Conservation (phyloP, 1,140 invertebrate genomes). For the Dreissena polymorpha region DNA sequence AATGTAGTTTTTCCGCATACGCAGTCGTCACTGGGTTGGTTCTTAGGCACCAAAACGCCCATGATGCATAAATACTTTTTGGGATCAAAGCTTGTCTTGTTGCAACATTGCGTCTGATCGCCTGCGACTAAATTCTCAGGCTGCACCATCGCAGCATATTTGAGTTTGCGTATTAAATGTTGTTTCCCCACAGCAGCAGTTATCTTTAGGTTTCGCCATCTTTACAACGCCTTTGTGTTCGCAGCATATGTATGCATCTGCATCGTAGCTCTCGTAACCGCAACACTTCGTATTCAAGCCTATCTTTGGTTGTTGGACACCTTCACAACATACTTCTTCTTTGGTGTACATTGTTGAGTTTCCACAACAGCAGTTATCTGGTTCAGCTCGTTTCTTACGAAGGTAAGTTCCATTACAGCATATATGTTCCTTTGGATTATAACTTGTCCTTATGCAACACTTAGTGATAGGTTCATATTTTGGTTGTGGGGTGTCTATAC, state of each 20-base stretch:
- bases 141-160: conserved; percentile 23
- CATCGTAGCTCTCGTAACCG: conserved; percentile 15
- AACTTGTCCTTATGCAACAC: conserved; percentile 12
- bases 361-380: conserved; percentile 41
- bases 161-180: conserved; percentile 16
- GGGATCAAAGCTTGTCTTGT: conserved; percentile 16
- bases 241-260: conserved; percentile 16
- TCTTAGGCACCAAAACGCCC: conserved; percentile 8
- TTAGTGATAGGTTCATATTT: conserved; percentile 1
- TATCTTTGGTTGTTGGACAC: conserved; percentile 7
- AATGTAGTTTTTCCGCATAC: conserved; percentile 17
- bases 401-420: conserved; percentile 16
- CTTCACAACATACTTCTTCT: conserved; percentile 51
- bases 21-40: conserved; percentile 16
- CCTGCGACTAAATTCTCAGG: neutral
- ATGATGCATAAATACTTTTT: conserved; percentile 11
- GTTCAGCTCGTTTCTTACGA: neutral
- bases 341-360: conserved; percentile 28
- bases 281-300: conserved; percentile 25
- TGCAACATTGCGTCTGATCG: conserved; percentile 8
- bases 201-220: neutral
- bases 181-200: conserved; percentile 34
- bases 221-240: conserved; percentile 6
- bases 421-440: conserved; percentile 13
- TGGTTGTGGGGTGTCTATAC: conserved; percentile 11